Evolutionary conservation across 2,113 vertebrate species (phyloP).

Genomic region (Forbesichthys agassizii): DNA sequence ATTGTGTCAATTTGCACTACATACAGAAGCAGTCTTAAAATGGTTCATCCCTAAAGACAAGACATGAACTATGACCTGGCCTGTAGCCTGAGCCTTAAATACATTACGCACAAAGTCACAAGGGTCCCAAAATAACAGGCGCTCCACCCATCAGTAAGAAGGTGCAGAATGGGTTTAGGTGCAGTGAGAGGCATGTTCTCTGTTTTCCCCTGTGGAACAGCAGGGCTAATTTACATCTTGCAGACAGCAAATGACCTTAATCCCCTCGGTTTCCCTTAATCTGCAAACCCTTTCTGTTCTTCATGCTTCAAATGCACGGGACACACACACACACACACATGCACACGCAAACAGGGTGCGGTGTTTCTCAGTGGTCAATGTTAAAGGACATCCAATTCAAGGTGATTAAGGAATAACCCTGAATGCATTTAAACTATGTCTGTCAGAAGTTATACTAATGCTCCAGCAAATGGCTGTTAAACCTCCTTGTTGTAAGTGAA

Average conservation of each 20-base stretch:
- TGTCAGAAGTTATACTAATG: too few species aligned
- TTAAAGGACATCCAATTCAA: constrained; percentile 50
- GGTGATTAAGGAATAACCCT: constrained; percentile 39
- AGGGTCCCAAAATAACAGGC: too few species aligned
- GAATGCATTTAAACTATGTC: too few species aligned
- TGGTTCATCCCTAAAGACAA: too few species aligned
- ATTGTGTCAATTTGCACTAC: too few species aligned
- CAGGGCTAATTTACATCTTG: constrained; percentile 66
- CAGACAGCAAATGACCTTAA: constrained; percentile 73
- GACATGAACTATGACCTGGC: too few species aligned
- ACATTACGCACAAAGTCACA: background rate
- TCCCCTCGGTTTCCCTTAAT: constrained; percentile 68
- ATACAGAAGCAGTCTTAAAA: too few species aligned
- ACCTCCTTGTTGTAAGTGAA: too few species aligned
- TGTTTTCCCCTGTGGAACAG: constrained; percentile 42
- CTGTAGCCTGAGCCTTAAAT: too few species aligned
- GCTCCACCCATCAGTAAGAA: background rate
- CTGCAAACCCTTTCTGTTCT: constrained; percentile 72
- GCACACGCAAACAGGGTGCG: constrained; percentile 20
- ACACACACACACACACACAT: constrained; percentile 37
- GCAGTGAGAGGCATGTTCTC: constrained; percentile 11
- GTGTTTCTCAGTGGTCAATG: constrained; percentile 55
- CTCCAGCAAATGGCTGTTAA: too few species aligned
- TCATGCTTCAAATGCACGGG: constrained; percentile 63
- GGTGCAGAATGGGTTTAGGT: constrained; percentile 6